Base-by-base conservation (phyloP, 1,140 invertebrate species). In the Antheraea mylitta region DNA sequence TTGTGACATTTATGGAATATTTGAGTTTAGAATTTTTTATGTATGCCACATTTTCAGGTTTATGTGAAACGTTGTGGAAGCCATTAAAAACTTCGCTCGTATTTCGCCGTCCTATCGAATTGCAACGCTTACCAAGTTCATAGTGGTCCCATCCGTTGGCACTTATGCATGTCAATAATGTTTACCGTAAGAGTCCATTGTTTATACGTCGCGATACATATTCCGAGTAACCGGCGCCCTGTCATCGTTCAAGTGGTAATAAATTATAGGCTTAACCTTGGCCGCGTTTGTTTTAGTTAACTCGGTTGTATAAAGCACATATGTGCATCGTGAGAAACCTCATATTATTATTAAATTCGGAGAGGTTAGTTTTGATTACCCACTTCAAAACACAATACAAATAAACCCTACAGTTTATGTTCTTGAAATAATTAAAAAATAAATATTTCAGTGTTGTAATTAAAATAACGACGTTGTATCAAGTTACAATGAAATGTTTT, bases 241-340 rank as follows among this genome's bases (percentile, higher is more conserved):
- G 85, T 86, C 86, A 83, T 73, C 85, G 71, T 75, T 82, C 78
- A 85, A 91, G 89, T 87, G 88, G 82, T 73, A 76, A 90, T 91
- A 91, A 90, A 91, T 91, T 89, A 86, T 83, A 80, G 89, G 84
- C 82, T 87, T 90, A 90, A 87, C 88, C 87, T 91, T 90, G 86
- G 82, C 77, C 71, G 79, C 77, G 83, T 85, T 91, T 91, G 87
- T 91, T 91, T 89, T 86, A 78, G 82, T 91, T 86, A 83, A 81
- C 71, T 78, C 59, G 75, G 81, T 78, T 75, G 61, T 67, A 36
- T 73, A 77, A 75, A 74, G 68, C 73, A 72, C 86, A 89, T 82
- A 81, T 89, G 87, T 82, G 78, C 72, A 69, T 82, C 87, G 87
- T 91, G 88, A 86, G 89, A 91, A 90, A 72, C 58, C 62, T 58